Base-by-base conservation (phyloP, 1,140 invertebrate genomes). In the Tetragonula clypearis region DNA sequence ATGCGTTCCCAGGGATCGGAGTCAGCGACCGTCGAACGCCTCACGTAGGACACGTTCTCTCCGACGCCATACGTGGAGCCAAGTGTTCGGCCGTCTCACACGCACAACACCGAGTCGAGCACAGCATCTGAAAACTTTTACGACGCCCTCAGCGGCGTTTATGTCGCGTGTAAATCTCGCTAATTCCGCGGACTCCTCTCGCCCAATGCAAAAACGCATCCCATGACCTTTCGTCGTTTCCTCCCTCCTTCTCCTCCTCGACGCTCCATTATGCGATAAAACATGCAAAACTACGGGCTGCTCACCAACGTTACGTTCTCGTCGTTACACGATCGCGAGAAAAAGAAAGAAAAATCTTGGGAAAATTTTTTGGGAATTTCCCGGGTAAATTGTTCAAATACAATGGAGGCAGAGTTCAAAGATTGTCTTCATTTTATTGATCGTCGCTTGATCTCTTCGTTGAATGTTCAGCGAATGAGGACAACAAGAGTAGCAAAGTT, bases 121-220 rank as follows among this genome's bases (percentile, higher is more conserved):
- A 87, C 69, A 79, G 89, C 92, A 91, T 91, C 86, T 86, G 88
- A 84, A 84, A 92, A 93, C 88, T 94, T 94, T 94, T 94, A 93
- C 91, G 93, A 92, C 89, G 90, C 90, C 91, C 92, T 93, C 92
- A 90, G 17, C 87, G 85, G 89, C 91, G 90, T 93, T 94, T 94
- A 94, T 92, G 93, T 90, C 92, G 86, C 90, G 91, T 93, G 92
- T 93, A 93, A 94, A 94, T 93, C 91, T 92, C 90, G 89, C 93
- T 94, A 94, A 94, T 94, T 93, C 89, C 87, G 73, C 81, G 88
- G 86, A 81, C 91, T 77, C 75, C 35, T 92, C 60, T 91, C 90
- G 87, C 68, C 68, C 35, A 17, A 41, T 26, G 74, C 72, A 56
- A 14, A 74, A 30, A 77, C 71, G 71, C 75, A 76, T 85, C 85